These are phyloP conservation scores for Scaptomyza graminum DNA, from an alignment of 1,140 invertebrate species.

Conservation along the genomic window DNA sequence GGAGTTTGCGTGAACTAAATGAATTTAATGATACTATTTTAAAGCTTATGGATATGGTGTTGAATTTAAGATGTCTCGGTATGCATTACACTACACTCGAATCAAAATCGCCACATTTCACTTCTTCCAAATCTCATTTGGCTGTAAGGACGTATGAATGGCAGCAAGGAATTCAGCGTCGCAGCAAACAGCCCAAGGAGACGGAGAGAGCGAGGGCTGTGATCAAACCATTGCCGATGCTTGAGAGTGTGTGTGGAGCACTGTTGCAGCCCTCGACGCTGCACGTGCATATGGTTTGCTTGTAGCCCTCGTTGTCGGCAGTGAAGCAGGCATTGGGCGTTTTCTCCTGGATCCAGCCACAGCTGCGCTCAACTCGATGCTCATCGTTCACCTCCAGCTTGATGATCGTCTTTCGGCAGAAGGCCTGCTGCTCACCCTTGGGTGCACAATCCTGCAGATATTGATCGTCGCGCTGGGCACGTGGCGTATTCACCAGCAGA, in stretches of 20 bases:
- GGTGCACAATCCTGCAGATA: conserved; percentile 63
- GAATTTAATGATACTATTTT: neutral
- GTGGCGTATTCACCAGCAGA: conserved; percentile 65
- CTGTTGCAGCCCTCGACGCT: conserved; percentile 85
- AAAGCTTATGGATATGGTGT: neutral
- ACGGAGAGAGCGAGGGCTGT: conserved; percentile 37
- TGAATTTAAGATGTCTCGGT: neutral
- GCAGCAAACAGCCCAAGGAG: conserved; percentile 25
- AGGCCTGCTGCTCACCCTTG: conserved; percentile 29
- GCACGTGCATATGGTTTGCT: conserved; percentile 86
- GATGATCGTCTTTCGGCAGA: conserved; percentile 76
- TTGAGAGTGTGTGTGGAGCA: conserved; percentile 38
- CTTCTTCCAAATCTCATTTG: no score
- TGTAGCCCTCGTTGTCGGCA: conserved; percentile 85
- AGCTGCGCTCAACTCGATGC: conserved; percentile 84
- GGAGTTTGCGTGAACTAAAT: neutral
- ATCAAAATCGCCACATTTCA: no score
- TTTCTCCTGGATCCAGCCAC: conserved; percentile 84
- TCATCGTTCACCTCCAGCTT: conserved; percentile 83
- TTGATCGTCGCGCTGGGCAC: conserved; percentile 62
- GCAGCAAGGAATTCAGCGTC: conserved; percentile 24
- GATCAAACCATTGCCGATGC: neutral
- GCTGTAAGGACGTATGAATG: no score
- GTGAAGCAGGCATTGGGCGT: conserved; percentile 84
- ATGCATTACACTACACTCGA: no score